Base-by-base conservation (phyloP, 2,113 vertebrate species). In the Grammomys surdaster region DNA sequence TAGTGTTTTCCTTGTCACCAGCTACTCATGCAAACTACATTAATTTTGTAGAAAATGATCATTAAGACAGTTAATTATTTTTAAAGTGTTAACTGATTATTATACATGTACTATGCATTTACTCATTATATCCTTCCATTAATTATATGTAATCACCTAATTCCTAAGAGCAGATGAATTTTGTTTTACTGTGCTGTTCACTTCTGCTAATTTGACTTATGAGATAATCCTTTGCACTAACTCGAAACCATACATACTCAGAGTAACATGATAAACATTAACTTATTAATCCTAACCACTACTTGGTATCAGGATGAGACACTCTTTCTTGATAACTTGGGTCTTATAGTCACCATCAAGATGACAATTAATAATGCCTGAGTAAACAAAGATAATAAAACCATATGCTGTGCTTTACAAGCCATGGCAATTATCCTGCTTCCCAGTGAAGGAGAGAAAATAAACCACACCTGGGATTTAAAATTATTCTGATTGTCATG, bases 21-120 rank as follows among this genome's bases (percentile, higher is more conserved):
- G 90, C 93, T 97, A 95, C 81, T 97, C 96, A 96, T 92, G 93
- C 72, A 97, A 95, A 88, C 96, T 54, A 96, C 93, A 96, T 96
- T 97, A 96, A 96, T 97, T 97, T 95, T 96, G 82, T 84, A 96
- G 93, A 96, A 96, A 96, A 96, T 94, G 91, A 87, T 96, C 96
- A 97, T 98, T 98, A 97, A 72, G 89, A 95, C 93, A 96, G 90
- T 96, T 97, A 97, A 98, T 98, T 98, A 97, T 97, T 97, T 98
- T 96, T 89, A 75, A 97, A 96, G 95, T 92, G 95, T 96, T 96
- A 96, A 96, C 90, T 97, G 86, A 97, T 96, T 95, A 96, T 97
- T 96, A 86, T 82, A 9, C 97, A 97, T 96, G 72, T 96, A 95
- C 81, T 94, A 93, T 95, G 72, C 77, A 78, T 94, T 96, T 93